Conservation (phyloP, 1,140 invertebrate genomes). For the Euura saliciscinereae region DNA sequence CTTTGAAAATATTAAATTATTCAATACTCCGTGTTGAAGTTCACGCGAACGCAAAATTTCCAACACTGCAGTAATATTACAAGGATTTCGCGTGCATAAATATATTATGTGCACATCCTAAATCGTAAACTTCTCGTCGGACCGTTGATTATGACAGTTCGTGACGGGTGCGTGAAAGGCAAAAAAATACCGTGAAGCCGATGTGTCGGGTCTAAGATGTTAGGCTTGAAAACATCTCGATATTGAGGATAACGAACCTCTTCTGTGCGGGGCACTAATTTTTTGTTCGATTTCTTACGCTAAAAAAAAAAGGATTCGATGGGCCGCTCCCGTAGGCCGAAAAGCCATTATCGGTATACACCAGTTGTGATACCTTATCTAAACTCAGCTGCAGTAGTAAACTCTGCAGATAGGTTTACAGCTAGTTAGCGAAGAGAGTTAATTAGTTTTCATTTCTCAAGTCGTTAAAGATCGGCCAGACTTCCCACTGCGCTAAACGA, state of each 20-base stretch:
- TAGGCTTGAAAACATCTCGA: no score
- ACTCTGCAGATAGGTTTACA: background rate
- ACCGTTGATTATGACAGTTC: constrained; percentile 2
- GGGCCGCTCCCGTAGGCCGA: background rate
- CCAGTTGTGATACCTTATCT: background rate
- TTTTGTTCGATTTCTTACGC: background rate
- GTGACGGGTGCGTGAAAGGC: background rate
- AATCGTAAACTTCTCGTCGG: background rate
- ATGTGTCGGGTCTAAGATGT: no score
- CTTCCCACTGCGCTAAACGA: no score
- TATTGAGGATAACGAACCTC: no score
- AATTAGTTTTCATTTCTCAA: background rate
- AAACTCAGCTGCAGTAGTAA: background rate
- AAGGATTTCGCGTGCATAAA: no score
- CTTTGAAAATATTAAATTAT: no score
- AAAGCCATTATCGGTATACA: background rate
- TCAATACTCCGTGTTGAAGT: no score
- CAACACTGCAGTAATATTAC: no score
- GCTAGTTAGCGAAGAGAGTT: background rate
- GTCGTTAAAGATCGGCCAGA: no score
- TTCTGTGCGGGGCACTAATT: background rate
- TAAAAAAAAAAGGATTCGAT: background rate
- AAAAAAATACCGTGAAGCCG: background rate
- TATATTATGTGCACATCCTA: background rate
- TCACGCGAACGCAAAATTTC: no score